A percentile compares a stretch with the other conserved stretches of the same genome.
Evolutionary conservation across 2,797 vertebrate species (phyloP).

Genomic region (Argentina silus): DNA sequence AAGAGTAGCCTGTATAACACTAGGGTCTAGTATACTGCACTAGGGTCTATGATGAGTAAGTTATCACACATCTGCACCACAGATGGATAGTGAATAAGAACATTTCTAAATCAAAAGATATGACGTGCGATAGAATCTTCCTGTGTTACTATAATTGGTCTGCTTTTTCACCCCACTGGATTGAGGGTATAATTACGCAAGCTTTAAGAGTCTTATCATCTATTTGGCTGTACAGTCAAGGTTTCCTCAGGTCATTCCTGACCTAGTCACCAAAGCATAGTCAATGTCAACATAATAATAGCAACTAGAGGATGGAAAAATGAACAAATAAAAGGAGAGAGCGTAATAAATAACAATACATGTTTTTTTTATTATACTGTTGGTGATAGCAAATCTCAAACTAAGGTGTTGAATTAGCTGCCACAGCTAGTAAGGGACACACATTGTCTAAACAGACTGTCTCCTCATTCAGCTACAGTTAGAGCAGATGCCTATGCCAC

Average conservation of each 20-base stretch:
- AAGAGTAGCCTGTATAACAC: too few relatives aligned
- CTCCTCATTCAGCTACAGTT: slow-evolving; percentile 20
- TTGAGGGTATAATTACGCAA: slow-evolving; percentile 45
- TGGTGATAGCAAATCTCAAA: neutral
- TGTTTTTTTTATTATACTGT: neutral
- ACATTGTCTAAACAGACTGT: neutral
- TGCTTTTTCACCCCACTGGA: slow-evolving; percentile 10
- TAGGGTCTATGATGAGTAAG: too few relatives aligned
- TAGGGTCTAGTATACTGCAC: too few relatives aligned
- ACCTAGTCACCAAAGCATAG: neutral
- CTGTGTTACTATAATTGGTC: too few relatives aligned
- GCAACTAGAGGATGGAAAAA: neutral
- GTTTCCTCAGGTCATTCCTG: neutral
- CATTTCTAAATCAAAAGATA: too few relatives aligned
- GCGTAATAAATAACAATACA: neutral
- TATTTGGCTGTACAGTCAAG: slow-evolving; percentile 1
- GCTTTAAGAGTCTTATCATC: slow-evolving; percentile 25
- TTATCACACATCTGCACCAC: too few relatives aligned
- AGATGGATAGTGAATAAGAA: too few relatives aligned
- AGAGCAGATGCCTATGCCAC: slow-evolving; percentile 29
- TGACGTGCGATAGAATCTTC: too few relatives aligned
- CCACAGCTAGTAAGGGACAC: neutral
- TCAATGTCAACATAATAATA: neutral
- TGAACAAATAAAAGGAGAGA: neutral
- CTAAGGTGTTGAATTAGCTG: neutral